These are phyloP conservation scores for Dasypus novemcinctus DNA, from an alignment of 2,113 vertebrate genomes.

Conservation along the genomic window DNA sequence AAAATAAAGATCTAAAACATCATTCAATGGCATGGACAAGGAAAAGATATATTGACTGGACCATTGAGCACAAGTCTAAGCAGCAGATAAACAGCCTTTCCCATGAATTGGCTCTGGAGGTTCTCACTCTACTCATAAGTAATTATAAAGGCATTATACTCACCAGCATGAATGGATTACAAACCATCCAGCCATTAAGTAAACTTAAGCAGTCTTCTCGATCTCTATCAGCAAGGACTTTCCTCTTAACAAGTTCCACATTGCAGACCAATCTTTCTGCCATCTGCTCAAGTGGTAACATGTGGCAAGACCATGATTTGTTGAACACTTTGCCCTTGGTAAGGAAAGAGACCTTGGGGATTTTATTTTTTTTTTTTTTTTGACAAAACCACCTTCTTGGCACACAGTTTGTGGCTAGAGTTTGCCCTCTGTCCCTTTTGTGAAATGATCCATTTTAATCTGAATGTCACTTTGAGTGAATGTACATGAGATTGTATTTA, in stretches of 20 bases:
- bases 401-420: constrained; percentile 86
- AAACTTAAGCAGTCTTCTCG: constrained; percentile 82
- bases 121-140: constrained; percentile 70
- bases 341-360: constrained; percentile 84
- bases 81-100: constrained; percentile 33
- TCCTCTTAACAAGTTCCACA: constrained; percentile 83
- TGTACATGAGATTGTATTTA: constrained; percentile 81
- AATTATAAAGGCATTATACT: constrained; percentile 82
- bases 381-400: constrained; percentile 86
- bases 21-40: not conserved
- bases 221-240: constrained; percentile 82
- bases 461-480: constrained; percentile 82
- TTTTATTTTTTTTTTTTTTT: constrained; percentile 71
- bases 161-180: constrained; percentile 80
- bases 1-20: not conserved
- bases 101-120: constrained; percentile 42
- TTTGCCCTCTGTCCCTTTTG: constrained; percentile 85
- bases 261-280: constrained; percentile 81
- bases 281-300: constrained; percentile 87
- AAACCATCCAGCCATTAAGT: constrained; percentile 78
- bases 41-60: not conserved
- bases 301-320: constrained; percentile 80
- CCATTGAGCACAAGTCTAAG: not conserved
- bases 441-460: constrained; percentile 86
- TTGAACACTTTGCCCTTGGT: constrained; percentile 84